A percentile compares a stretch with the other conserved stretches of the same genome.
phyloP scores from a whole-genome alignment of 2,113 vertebrate genomes.

The Tinamus guttatus region DNA sequence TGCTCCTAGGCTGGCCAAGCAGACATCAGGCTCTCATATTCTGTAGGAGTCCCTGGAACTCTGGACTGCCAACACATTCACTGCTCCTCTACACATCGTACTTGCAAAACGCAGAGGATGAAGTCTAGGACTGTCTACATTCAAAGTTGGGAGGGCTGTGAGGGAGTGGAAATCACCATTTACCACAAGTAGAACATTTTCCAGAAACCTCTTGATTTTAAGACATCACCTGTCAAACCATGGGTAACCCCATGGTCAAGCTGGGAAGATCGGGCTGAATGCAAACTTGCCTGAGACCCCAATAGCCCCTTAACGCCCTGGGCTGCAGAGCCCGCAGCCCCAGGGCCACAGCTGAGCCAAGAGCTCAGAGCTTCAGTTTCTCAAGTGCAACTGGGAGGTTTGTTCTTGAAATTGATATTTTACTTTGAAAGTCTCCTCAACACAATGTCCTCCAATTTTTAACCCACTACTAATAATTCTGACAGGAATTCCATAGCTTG shows the following conservation, averaged over 20 bases:
- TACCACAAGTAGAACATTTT: not conserved
- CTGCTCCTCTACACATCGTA: not conserved
- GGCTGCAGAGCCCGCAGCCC: accelerated
- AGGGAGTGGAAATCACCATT: not conserved
- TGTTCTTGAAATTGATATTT: not conserved
- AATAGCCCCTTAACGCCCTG: not conserved
- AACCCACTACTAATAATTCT: not conserved
- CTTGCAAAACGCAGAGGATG: not conserved
- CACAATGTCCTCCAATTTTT: not conserved
- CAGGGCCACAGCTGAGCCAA: accelerated
- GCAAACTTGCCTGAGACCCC: not conserved
- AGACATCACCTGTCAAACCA: not conserved
- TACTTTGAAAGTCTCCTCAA: not conserved
- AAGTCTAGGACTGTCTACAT: not conserved
- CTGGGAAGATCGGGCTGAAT: not conserved
- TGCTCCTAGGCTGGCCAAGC: not conserved
- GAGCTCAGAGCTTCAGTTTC: not conserved
- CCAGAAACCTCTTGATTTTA: not conserved
- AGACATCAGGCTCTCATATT: not conserved
- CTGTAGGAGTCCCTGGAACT: not conserved
- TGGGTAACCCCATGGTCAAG: not conserved
- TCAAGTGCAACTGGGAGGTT: accelerated
- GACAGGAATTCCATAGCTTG: not conserved
- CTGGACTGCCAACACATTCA: not conserved
- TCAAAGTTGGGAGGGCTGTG: not conserved